Base-by-base conservation (phyloP, 2,888 invertebrate genomes). In the Tipula vernalis region DNA sequence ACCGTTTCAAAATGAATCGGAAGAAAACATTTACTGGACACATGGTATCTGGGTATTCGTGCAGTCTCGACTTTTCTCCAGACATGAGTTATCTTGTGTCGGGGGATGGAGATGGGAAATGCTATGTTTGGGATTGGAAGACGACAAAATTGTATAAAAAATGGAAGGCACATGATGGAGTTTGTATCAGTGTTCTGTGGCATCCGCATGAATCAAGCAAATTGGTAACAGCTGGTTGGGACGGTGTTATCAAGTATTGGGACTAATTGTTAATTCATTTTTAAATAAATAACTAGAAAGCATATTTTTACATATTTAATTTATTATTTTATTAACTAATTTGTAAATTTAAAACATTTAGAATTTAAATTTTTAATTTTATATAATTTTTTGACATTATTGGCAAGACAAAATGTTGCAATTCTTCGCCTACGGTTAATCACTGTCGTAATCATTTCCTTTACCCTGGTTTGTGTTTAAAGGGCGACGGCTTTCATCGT, bases 41-140 rank as follows among this genome's bases (percentile, higher is more conserved):
- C 91, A 99, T 99, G 98, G 99, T 99, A 0, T 99, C 99, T 8
- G 99, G 99, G 0, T 99, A 99, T 92, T 99, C 99, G 0, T 99
- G 99, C 91, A 95, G 96, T 1, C 93, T 98, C 6, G 99, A 99
- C 92, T 99, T 98, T 92, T 98, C 99, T 1, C 99, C 99, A 0
- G 99, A 99, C 90, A 99, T 99, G 98, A 98, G 98, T 90, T 99
- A 99, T 91, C 93, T 99, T 71, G 96, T 98, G 86, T 99, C 98
- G 0, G 99, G 99, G 0, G 99, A 99, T 92, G 99, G 99, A 0
- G 99, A 99, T 92, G 99, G 99, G 10, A 99, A 99, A 92, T 96
- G 98, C 89, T 99, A 98, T 91, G 95, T 99, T 84, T 99, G 99
- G 99, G 99, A 99, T 91, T 99, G 99, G 99, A 99, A 99, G 91